Percentiles rank a stretch among this genome's conserved stretches.
These are phyloP conservation scores for Danio kyathit DNA, from an alignment of 2,797 vertebrate genomes.

Conservation along the genomic window DNA sequence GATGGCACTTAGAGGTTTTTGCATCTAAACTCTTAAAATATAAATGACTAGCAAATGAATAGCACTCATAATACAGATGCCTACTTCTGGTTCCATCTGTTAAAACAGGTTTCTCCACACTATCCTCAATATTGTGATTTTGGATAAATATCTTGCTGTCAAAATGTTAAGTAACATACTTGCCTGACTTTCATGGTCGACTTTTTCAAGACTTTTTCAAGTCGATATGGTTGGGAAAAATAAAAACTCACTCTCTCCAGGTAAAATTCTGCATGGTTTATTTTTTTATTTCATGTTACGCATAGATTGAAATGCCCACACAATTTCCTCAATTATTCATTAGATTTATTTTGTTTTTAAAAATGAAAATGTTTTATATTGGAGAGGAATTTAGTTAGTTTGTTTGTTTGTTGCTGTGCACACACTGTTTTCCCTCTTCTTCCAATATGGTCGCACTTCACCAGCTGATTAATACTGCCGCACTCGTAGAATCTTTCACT, in stretches of 20 bases:
- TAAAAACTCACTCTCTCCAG: neutral
- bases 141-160: neutral
- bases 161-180: neutral
- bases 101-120: constrained; percentile 1
- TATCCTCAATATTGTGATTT: constrained; percentile 5
- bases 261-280: neutral
- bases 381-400: neutral
- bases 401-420: neutral
- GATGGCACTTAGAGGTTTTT: no score
- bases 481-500: neutral
- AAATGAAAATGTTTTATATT: neutral
- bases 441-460: neutral
- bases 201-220: no score
- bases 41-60: neutral
- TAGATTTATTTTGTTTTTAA: neutral
- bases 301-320: neutral
- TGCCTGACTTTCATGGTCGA: constrained; percentile 1
- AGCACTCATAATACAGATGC: neutral
- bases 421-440: neutral
- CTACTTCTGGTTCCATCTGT: neutral
- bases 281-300: neutral
- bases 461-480: neutral
- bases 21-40: no score
- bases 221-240: neutral
- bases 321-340: neutral